Conservation (phyloP, 2,797 vertebrate genomes). For the Chaenodraco wilsoni region DNA sequence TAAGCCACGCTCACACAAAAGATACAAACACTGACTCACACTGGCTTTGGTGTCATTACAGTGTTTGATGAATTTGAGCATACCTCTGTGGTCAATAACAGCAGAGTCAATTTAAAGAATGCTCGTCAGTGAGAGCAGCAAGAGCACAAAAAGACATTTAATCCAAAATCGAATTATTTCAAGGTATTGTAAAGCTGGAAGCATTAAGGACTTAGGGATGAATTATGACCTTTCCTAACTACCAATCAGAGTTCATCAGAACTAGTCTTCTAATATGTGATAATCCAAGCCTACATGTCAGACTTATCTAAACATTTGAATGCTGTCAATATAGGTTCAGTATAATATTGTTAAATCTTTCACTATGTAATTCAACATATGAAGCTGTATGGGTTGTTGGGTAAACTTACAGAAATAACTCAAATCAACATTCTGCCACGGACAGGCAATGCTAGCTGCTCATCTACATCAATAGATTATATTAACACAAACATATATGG, state of each 20-base stretch:
- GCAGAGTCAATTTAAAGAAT: slow-evolving; percentile 18
- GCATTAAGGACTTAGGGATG: not conserved
- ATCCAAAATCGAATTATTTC: not conserved
- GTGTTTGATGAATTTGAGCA: slow-evolving; percentile 1
- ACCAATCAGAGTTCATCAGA: not conserved
- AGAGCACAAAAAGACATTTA: not conserved
- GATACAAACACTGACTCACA: slow-evolving; percentile 1
- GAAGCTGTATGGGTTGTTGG: too few relatives aligned
- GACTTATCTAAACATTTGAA: not conserved
- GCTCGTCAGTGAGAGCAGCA: slow-evolving; percentile 14
- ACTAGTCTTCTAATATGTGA: not conserved
- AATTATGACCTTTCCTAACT: not conserved
- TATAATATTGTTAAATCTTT: not conserved
- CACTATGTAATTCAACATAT: too few relatives aligned
- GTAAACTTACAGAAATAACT: too few relatives aligned
- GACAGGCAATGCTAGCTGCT: not conserved
- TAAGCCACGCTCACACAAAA: slow-evolving; percentile 12
- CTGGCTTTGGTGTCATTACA: slow-evolving; percentile 5
- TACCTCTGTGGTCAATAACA: slow-evolving; percentile 14
- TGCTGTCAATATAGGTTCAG: not conserved
- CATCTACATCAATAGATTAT: not conserved
- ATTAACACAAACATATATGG: not conserved
- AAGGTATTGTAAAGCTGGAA: slow-evolving; percentile 1
- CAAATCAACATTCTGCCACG: too few relatives aligned
- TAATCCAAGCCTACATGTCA: not conserved